Conservation (phyloP, 2,888 invertebrate genomes). For the Chalcosyrphus nemorum region DNA sequence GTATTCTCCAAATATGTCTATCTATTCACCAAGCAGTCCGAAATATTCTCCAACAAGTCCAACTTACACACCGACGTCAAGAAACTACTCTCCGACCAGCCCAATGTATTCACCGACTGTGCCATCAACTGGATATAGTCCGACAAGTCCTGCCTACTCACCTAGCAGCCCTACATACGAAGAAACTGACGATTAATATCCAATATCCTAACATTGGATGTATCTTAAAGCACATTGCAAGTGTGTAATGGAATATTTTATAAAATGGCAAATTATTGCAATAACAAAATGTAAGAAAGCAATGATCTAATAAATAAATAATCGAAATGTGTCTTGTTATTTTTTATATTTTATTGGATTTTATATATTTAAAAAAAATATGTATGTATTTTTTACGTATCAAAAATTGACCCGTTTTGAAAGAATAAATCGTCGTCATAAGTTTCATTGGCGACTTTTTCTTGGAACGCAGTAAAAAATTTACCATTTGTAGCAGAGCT, state of each 20-base stretch:
- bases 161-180: slow-evolving; percentile 84
- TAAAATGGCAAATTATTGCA: too few species aligned
- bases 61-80: slow-evolving; percentile 85
- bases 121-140: slow-evolving; percentile 88
- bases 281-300: too few species aligned
- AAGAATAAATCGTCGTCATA: slow-evolving; percentile 55
- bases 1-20: slow-evolving; percentile 83
- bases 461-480: slow-evolving; percentile 77
- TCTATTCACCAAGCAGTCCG: slow-evolving; percentile 88
- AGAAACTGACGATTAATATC: slow-evolving; percentile 75
- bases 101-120: slow-evolving; percentile 91
- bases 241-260: too few species aligned
- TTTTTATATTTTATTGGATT: too few species aligned
- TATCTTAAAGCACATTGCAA: too few species aligned
- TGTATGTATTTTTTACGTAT: slow-evolving; percentile 17
- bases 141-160: slow-evolving; percentile 88
- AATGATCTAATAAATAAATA: too few species aligned
- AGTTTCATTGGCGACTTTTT: slow-evolving; percentile 48
- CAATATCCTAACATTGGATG: too few species aligned
- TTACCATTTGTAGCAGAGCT: slow-evolving; percentile 75
- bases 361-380: too few species aligned
- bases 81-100: slow-evolving; percentile 86
- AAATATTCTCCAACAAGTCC: slow-evolving; percentile 92
- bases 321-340: too few species aligned
- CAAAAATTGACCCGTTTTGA: slow-evolving; percentile 60